phyloP scores from a whole-genome alignment of 2,113 vertebrate genomes.

The Geococcyx californianus region DNA sequence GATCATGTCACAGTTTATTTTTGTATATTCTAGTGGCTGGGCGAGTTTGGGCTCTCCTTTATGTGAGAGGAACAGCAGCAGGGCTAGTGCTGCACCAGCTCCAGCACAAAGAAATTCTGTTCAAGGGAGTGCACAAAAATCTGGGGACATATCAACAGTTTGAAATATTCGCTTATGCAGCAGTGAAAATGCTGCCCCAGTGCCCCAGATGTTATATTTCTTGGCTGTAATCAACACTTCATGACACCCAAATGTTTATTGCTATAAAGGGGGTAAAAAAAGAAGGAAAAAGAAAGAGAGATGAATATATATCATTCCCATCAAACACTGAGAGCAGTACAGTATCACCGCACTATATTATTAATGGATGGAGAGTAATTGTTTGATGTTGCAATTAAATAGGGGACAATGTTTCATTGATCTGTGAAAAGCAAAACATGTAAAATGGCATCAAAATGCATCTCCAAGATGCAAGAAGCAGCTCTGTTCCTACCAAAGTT shows the following conservation, averaged over 20 bases:
- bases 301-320: background rate
- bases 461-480: background rate
- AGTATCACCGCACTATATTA: background rate
- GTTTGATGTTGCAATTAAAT: background rate
- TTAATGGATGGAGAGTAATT: background rate
- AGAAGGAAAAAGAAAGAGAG: fast-evolving
- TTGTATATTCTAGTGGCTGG: background rate
- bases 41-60: fast-evolving
- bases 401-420: background rate
- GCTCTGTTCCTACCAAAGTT: background rate
- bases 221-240: background rate
- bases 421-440: background rate
- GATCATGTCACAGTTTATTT: fast-evolving
- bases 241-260: background rate
- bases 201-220: background rate
- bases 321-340: background rate
- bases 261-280: background rate
- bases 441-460: background rate
- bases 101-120: background rate
- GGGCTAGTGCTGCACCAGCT: fast-evolving
- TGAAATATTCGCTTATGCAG: background rate
- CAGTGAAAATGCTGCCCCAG: background rate
- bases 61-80: fast-evolving
- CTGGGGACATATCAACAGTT: background rate
- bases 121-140: background rate